phyloP scores from a whole-genome alignment of 2,888 invertebrate species.

The Carterocephalus palaemon region DNA sequence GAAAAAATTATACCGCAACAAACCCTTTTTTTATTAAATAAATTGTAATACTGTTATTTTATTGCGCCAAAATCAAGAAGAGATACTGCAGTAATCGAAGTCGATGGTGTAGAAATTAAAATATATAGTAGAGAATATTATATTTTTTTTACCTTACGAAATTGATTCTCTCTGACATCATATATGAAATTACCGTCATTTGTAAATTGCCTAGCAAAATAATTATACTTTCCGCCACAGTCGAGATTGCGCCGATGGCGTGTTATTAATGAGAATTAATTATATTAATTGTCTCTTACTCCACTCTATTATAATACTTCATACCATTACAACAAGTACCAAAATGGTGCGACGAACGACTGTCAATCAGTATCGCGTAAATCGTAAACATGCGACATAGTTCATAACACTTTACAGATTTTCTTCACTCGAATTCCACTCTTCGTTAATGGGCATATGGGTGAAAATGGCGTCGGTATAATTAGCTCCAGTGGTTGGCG shows the following conservation, averaged over 20 bases:
- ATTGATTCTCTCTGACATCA: too few relatives aligned
- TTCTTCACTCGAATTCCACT: neutral
- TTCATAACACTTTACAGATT: neutral
- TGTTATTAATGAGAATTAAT: slow-evolving; percentile 12
- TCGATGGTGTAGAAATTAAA: too few relatives aligned
- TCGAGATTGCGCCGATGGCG: slow-evolving; percentile 3
- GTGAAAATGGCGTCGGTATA: neutral
- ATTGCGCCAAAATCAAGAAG: too few relatives aligned
- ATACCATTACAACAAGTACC: neutral
- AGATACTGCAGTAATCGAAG: too few relatives aligned
- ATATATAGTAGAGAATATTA: too few relatives aligned
- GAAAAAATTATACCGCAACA: too few relatives aligned
- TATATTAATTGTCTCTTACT: slow-evolving; percentile 10
- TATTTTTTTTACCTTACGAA: too few relatives aligned
- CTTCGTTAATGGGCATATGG: neutral
- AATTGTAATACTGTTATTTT: too few relatives aligned
- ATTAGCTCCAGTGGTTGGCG: neutral
- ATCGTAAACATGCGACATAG: neutral
- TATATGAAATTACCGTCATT: neutral
- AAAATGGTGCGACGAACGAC: neutral
- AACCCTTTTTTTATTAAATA: too few relatives aligned
- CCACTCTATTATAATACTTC: slow-evolving; percentile 8
- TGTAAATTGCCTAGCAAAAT: slow-evolving; percentile 2
- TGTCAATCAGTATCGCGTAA: slow-evolving; percentile 7
- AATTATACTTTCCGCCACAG: slow-evolving; percentile 9